Conservation (phyloP, 2,797 vertebrate genomes). For the Euphonia xanthogaster region DNA sequence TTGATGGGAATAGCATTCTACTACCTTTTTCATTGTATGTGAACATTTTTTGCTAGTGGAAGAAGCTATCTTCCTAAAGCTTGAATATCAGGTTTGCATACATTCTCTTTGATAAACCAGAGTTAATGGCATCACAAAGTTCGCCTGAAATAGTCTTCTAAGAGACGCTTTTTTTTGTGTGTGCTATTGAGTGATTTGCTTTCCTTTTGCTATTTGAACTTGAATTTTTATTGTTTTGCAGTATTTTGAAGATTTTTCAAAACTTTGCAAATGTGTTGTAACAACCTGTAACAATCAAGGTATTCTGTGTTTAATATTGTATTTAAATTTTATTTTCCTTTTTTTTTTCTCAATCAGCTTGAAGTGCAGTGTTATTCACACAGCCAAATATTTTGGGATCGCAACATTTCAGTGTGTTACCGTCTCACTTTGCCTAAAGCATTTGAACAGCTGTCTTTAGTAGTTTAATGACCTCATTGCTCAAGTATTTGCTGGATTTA, state of each 20-base stretch:
- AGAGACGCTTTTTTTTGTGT: not conserved
- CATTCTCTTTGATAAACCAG: not conserved
- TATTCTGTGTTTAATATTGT: not conserved
- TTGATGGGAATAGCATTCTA: not conserved
- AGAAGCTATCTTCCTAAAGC: not conserved
- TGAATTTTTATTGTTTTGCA: not conserved
- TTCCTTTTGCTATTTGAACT: not conserved
- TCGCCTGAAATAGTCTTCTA: not conserved
- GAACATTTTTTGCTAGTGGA: not conserved
- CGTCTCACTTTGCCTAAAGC: not conserved
- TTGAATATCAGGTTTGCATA: not conserved
- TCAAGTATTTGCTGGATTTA: constrained; percentile 6
- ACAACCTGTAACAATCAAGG: not conserved
- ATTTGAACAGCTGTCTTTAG: not conserved
- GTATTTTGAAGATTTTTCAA: not conserved
- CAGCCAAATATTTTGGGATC: not conserved
- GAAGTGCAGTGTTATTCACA: not conserved
- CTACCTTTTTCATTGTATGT: not conserved
- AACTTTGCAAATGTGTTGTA: not conserved
- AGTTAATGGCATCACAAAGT: not conserved
- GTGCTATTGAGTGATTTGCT: not conserved
- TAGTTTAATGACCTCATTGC: not conserved
- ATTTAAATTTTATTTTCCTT: not conserved
- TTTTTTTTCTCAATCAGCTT: not conserved
- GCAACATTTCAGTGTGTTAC: not conserved